phyloP scores from a whole-genome alignment of 2,888 invertebrate species.

The Ectemnius lituratus region DNA sequence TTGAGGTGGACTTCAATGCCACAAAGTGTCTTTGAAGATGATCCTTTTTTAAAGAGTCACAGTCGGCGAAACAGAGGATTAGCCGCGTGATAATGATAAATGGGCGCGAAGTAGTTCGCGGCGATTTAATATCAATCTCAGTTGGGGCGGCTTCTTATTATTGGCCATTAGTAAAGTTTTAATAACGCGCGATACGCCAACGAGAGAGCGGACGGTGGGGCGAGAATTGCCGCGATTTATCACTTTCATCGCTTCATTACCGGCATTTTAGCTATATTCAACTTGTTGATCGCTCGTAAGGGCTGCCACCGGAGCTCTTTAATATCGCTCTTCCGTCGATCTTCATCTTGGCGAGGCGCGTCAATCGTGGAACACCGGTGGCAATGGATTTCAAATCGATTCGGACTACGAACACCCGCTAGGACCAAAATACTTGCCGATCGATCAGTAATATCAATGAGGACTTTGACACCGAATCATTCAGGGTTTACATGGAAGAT shows the following conservation, averaged over 20 bases:
- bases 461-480: constrained; percentile 48
- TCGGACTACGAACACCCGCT: background rate
- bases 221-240: constrained; percentile 65
- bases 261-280: constrained; percentile 62
- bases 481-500: constrained; percentile 26
- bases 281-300: constrained; percentile 70
- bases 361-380: constrained; percentile 15
- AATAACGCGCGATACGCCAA: constrained; percentile 66
- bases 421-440: constrained; percentile 10
- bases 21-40: background rate
- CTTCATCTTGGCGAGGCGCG: constrained; percentile 30
- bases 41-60: constrained; percentile 33
- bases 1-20: no score
- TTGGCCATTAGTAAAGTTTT: constrained; percentile 73
- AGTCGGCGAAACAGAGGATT: constrained; percentile 28
- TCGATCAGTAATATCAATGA: constrained; percentile 27
- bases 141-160: constrained; percentile 68
- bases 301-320: constrained; percentile 27
- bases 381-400: background rate
- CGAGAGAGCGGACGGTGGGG: constrained; percentile 36
- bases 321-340: constrained; percentile 47
- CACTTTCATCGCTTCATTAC: constrained; percentile 70
- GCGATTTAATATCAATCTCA: constrained; percentile 71
- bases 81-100: constrained; percentile 69
- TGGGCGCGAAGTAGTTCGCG: constrained; percentile 62